Evolutionary conservation across 1,140 invertebrate species (phyloP).

Genomic region (Steinernema khuongi): DNA sequence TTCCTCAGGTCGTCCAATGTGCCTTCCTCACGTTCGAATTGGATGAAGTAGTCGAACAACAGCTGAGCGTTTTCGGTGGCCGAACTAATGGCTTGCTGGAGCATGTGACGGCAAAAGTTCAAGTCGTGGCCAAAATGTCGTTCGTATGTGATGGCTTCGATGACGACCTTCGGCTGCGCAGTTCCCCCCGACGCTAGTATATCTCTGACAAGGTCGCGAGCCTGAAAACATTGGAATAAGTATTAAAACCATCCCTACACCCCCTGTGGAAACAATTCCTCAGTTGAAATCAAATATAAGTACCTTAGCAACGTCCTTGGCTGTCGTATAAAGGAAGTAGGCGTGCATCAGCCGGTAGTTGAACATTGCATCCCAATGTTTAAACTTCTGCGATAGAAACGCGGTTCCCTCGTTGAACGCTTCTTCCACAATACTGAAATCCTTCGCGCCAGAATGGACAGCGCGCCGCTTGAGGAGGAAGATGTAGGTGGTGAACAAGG

Average conservation of each 20-base stretch:
- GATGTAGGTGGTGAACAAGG: slow-evolving; percentile 30
- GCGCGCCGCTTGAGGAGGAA: slow-evolving; percentile 26
- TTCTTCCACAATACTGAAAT: slow-evolving; percentile 24
- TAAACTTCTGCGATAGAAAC: slow-evolving; percentile 25
- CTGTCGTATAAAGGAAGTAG: slow-evolving; percentile 22
- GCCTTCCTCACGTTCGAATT: slow-evolving; percentile 51
- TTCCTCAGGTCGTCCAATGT: slow-evolving; percentile 64
- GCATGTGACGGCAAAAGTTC: not conserved
- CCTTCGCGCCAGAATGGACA: not conserved
- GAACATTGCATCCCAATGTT: slow-evolving; percentile 29
- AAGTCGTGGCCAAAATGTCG: slow-evolving; percentile 27
- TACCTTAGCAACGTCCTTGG: slow-evolving; percentile 26
- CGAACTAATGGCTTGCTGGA: slow-evolving; percentile 30
- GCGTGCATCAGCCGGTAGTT: slow-evolving; percentile 36
- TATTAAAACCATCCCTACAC: too few relatives aligned
- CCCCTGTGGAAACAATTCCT: too few relatives aligned
- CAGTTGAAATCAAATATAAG: not conserved
- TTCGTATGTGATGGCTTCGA: slow-evolving; percentile 33
- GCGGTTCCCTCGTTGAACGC: slow-evolving; percentile 29
- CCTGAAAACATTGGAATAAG: slow-evolving; percentile 25
- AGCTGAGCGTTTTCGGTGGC: slow-evolving; percentile 24
- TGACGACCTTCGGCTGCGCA: slow-evolving; percentile 29
- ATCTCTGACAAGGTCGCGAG: slow-evolving; percentile 29
- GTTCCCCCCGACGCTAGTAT: slow-evolving; percentile 30
- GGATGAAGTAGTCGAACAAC: slow-evolving; percentile 31